Evolutionary conservation across 2,888 invertebrate genomes (phyloP).

Genomic region (Ectemnius lituratus): DNA sequence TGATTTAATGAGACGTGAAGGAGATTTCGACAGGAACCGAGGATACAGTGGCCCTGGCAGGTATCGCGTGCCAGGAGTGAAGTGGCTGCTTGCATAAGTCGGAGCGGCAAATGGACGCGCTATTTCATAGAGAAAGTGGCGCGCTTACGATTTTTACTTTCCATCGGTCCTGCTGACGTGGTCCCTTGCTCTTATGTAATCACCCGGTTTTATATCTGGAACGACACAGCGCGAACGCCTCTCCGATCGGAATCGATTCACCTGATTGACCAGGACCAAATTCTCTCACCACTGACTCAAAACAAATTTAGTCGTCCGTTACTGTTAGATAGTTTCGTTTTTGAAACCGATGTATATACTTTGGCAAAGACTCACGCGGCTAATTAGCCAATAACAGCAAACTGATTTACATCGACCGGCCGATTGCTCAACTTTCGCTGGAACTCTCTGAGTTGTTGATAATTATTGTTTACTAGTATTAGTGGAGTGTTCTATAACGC

Average conservation of each 20-base stretch:
- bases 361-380: no score
- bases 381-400: neutral
- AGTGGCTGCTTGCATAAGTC: conserved; percentile 72
- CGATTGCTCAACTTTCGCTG: neutral
- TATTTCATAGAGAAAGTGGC: conserved; percentile 77
- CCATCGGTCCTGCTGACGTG: conserved; percentile 67
- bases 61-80: conserved; percentile 61
- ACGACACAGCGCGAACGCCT: conserved; percentile 43
- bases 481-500: neutral
- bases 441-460: neutral
- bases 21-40: conserved; percentile 1
- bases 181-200: conserved; percentile 61
- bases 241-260: no score
- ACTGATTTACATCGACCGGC: neutral
- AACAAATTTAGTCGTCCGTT: no score
- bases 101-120: conserved; percentile 65
- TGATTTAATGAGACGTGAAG: neutral
- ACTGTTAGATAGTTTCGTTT: no score
- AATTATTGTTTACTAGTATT: neutral
- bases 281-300: no score
- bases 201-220: conserved; percentile 62
- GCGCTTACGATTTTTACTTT: conserved; percentile 70
- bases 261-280: no score
- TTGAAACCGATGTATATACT: no score
- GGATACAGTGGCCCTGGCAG: conserved; percentile 31